Conservation (phyloP, 2,113 vertebrate genomes). For the Cyanoderma ruficeps region DNA sequence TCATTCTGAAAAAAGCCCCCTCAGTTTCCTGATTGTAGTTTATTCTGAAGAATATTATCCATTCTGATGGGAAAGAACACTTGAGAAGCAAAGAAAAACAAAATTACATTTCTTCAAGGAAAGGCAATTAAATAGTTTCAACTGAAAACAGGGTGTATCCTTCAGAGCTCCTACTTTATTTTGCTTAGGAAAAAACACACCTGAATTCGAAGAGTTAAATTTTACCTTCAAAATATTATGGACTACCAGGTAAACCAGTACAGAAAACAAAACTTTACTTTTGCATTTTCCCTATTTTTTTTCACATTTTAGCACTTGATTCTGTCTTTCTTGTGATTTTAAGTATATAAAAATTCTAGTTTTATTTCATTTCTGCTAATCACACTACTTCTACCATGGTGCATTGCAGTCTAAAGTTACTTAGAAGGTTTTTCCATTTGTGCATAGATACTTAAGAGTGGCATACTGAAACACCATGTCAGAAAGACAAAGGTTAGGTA, state of each 20-base stretch:
- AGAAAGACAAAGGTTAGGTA: background rate
- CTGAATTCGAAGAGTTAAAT: background rate
- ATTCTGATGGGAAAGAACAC: background rate
- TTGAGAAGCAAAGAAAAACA: background rate
- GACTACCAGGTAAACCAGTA: background rate
- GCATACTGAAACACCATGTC: background rate
- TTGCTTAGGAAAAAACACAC: background rate
- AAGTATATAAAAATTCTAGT: background rate
- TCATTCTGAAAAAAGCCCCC: background rate
- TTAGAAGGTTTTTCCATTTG: background rate
- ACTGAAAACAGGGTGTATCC: background rate
- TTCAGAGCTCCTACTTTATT: background rate
- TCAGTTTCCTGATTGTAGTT: background rate
- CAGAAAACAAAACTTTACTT: background rate
- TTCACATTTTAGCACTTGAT: background rate
- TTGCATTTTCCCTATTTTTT: background rate
- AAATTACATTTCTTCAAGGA: background rate
- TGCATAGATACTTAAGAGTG: background rate
- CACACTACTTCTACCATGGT: background rate
- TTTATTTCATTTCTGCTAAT: background rate
- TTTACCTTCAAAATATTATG: background rate
- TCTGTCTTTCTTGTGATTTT: background rate
- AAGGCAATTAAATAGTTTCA: background rate
- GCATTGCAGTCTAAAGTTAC: background rate
- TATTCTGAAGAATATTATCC: background rate